phyloP scores from a whole-genome alignment of 2,797 vertebrate genomes.

The Tapirus indicus region DNA sequence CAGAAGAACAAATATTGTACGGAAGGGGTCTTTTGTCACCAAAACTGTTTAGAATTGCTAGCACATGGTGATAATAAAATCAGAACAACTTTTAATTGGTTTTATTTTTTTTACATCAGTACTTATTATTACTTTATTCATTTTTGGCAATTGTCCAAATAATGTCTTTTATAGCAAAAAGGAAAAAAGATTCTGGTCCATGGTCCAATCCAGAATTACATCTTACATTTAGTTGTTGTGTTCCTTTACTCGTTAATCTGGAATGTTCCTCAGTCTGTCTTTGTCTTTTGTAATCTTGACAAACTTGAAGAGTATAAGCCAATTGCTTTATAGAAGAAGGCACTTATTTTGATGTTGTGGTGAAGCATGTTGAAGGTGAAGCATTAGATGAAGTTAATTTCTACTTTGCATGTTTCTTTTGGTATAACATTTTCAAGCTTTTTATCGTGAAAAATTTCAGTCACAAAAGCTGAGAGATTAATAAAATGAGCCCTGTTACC shows the following conservation, averaged over 20 bases:
- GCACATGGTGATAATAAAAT: neutral
- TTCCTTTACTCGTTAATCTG: neutral
- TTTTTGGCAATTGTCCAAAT: neutral
- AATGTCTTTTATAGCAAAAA: neutral
- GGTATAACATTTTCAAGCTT: neutral
- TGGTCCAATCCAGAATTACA: neutral
- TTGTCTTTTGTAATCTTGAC: no score
- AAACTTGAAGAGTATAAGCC: neutral
- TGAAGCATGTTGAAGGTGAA: neutral
- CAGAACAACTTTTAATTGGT: neutral
- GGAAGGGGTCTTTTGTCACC: neutral
- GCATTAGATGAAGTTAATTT: neutral
- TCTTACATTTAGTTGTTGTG: neutral
- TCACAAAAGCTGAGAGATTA: neutral
- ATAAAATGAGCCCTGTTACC: neutral
- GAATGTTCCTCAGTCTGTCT: neutral
- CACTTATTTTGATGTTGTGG: neutral
- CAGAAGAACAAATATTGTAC: neutral
- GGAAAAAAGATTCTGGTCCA: neutral
- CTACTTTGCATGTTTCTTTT: neutral
- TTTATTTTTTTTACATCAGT: neutral
- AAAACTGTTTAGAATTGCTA: neutral
- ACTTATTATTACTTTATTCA: neutral
- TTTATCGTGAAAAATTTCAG: neutral
- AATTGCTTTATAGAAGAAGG: neutral